phyloP scores from a whole-genome alignment of 92 coral and sea anemone genomes.

The Micromussa lordhowensis region DNA sequence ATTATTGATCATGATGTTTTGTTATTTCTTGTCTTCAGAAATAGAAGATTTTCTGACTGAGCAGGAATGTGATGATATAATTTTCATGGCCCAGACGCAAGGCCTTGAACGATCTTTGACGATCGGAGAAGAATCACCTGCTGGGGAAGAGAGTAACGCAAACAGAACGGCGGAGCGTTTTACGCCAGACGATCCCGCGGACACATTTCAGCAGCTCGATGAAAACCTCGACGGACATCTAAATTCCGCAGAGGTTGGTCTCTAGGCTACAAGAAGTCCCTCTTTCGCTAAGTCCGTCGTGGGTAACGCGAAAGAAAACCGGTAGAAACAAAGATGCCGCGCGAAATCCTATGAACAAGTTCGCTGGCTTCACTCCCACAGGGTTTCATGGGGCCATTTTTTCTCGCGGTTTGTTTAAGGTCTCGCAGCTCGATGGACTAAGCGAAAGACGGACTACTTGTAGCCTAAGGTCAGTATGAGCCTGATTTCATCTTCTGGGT shows the following conservation, averaged over 20 bases:
- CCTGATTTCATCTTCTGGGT: background rate
- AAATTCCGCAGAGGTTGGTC: constrained; percentile 74
- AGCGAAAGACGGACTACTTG: no score
- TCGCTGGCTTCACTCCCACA: no score
- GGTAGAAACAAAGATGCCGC: no score
- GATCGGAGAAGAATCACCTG: constrained; percentile 42
- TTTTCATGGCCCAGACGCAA: constrained; percentile 85
- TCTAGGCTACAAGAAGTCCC: no score
- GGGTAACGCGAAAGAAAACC: no score
- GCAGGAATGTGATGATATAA: constrained; percentile 85
- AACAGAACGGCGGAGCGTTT: constrained; percentile 8
- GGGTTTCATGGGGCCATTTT: no score
- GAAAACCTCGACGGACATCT: constrained; percentile 59
- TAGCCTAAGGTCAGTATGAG: no score
- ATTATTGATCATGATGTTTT: no score
- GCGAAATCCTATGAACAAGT: no score
- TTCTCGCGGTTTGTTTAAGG: no score
- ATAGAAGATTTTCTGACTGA: constrained; percentile 83
- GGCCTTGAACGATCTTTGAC: constrained; percentile 79
- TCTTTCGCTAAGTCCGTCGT: no score
- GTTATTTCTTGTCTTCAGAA: background rate
- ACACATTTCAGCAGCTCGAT: constrained; percentile 52
- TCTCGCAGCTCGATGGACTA: no score
- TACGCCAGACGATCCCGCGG: constrained; percentile 26
- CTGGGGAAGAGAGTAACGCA: constrained; percentile 1